Base-by-base conservation (phyloP, 2,113 vertebrate genomes). In the Phylloscopus trochiloides region DNA sequence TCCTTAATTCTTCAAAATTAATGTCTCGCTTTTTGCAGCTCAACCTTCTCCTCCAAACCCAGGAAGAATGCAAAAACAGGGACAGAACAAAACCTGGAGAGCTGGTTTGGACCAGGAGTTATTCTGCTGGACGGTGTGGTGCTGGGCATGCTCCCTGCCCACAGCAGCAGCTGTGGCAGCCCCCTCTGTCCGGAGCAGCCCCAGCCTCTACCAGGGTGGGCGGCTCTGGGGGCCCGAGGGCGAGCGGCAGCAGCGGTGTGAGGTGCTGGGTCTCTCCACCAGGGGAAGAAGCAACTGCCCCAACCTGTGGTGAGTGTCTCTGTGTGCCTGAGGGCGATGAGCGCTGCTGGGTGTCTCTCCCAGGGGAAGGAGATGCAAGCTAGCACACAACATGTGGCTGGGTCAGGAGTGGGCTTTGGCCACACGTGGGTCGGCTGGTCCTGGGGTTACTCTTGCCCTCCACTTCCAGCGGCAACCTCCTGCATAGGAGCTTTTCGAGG, bases 51-150 rank as follows among this genome's bases (percentile, higher is more conserved):
- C 34, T 57, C 8, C 19, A 12, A 36, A 16, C 12, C 9, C 10
- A n/a, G 45, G 22, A 48, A 13, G 22, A 65, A 4, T 1, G 32
- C 50, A 36, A 26, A 51, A 28, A 0, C 26, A 36, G 26, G 17
- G 26, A 6, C 21, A 36, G 45, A 28, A 8, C 5, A 19, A 10
- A 15, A 6, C 10, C 12, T 7, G 34, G 50, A 16, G 59, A 16
- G 29, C n/a, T 40, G 40, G 7, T 63, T 47, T 9, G 58, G 14
- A 0, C 2, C 28, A 10, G 58, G n/a, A 47, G 0, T 17, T 12
- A 0, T 6, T 31, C 6, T 17, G 26, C 13, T 1, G 12, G 34
- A 29, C 3, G 4, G 15, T 14, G 34, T 1, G 15, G 31, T 0
- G 6, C 54, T 19, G 79, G 19, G 24, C 36, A 3, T 7, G 4